phyloP scores from a whole-genome alignment of 2,888 invertebrate genomes.

The Seira sanloemensis region DNA sequence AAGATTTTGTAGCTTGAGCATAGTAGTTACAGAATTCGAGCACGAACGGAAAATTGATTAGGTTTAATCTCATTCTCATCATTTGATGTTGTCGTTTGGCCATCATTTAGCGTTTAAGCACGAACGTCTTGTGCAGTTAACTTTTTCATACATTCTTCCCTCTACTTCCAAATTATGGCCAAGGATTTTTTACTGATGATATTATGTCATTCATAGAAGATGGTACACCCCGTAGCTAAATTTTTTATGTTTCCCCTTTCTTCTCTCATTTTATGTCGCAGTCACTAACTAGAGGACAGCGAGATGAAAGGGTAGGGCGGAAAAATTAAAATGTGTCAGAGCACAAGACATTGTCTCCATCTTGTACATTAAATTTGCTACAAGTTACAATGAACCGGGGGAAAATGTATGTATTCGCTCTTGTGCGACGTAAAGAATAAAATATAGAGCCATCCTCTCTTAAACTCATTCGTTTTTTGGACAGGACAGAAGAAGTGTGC shows the following conservation, averaged over 20 bases:
- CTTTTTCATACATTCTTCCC: neutral
- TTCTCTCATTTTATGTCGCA: constrained; percentile 1
- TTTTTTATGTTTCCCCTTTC: neutral
- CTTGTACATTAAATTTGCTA: neutral
- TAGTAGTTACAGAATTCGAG: no score
- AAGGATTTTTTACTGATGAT: constrained; percentile 35
- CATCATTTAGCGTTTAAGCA: neutral
- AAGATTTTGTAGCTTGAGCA: no score
- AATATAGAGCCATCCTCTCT: constrained; percentile 14
- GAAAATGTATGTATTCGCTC: no score
- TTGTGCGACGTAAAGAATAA: neutral
- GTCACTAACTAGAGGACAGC: neutral
- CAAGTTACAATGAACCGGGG: no score
- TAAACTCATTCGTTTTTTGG: constrained; percentile 21
- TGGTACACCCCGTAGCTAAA: constrained; percentile 20
- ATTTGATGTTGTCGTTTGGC: constrained; percentile 11
- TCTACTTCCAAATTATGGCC: neutral
- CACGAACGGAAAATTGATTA: constrained; percentile 40
- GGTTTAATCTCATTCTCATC: constrained; percentile 45
- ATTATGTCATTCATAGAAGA: constrained; percentile 55
- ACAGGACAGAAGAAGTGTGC: constrained; percentile 41
- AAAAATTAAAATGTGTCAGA: constrained; percentile 60
- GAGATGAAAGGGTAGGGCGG: constrained; percentile 42
- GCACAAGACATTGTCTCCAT: constrained; percentile 45
- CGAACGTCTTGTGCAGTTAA: neutral